These are phyloP conservation scores for Acridotheres tristis DNA, from an alignment of 2,797 vertebrate genomes.

Conservation along the genomic window DNA sequence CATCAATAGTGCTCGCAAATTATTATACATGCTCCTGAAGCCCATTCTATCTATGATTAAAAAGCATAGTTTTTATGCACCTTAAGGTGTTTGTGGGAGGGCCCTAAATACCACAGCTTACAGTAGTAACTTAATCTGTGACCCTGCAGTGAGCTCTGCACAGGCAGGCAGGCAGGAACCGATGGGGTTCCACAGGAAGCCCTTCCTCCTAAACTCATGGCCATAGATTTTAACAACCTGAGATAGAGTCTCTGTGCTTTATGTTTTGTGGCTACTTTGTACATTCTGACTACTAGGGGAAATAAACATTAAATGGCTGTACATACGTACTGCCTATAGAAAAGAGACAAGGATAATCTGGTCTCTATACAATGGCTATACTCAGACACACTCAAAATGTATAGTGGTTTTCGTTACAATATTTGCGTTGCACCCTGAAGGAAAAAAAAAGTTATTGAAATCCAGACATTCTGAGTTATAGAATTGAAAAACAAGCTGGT, in stretches of 20 bases:
- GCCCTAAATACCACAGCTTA: background rate
- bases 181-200: background rate
- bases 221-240: background rate
- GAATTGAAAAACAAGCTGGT: constrained; percentile 68
- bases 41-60: background rate
- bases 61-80: background rate
- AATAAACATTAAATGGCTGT: background rate
- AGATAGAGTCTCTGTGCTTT: background rate
- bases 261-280: constrained; percentile 5
- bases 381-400: background rate
- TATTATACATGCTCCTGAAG: accelerated
- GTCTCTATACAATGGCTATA: background rate
- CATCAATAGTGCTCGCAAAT: background rate
- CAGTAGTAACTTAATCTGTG: background rate
- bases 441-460: constrained; percentile 51
- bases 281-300: background rate
- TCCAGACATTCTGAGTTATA: constrained; percentile 63
- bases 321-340: background rate
- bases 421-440: constrained; percentile 50
- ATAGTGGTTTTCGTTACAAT: constrained; percentile 37
- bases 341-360: constrained; percentile 6
- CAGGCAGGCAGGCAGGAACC: background rate
- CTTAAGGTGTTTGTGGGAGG: background rate
- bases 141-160: background rate
- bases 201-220: background rate